Conservation (phyloP, 2,888 invertebrate genomes). For the Andrena haemorrhoa region DNA sequence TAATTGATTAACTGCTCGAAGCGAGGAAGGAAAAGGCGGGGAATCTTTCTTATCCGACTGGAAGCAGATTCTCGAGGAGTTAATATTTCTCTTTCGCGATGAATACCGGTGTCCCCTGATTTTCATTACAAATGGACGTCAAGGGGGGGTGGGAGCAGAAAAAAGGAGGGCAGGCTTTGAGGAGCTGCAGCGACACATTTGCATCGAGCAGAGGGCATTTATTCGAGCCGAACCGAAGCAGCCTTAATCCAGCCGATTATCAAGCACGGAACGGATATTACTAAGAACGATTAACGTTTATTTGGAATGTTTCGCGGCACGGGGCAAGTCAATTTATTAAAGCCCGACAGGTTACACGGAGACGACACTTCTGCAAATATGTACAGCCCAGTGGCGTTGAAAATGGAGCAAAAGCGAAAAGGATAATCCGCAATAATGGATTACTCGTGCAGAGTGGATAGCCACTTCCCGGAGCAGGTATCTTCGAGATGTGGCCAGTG, state of each 20-base stretch:
- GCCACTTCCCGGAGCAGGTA: not conserved
- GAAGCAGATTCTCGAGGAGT: not conserved
- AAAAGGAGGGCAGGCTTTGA: not conserved
- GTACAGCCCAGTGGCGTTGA: not conserved
- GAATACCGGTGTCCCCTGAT: slow-evolving; percentile 2
- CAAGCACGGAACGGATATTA: slow-evolving; percentile 53
- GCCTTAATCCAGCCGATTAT: slow-evolving; percentile 37
- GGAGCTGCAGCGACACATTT: not conserved
- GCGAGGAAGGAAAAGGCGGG: not conserved
- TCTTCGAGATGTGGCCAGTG: not conserved
- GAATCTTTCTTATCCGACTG: not conserved
- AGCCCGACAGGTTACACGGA: not conserved
- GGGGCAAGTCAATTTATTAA: slow-evolving; percentile 57
- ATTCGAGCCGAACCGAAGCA: not conserved
- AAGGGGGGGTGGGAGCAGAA: not conserved
- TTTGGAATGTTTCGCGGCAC: slow-evolving; percentile 25
- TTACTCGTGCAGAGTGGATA: slow-evolving; percentile 46
- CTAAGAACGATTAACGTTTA: slow-evolving; percentile 47
- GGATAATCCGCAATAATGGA: slow-evolving; percentile 55
- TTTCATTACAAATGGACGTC: slow-evolving; percentile 2
- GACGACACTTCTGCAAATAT: slow-evolving; percentile 18
- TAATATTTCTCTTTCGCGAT: slow-evolving; percentile 9
- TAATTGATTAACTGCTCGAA: slow-evolving; percentile 8
- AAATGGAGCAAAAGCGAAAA: slow-evolving; percentile 30
- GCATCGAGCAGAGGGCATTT: not conserved